Evolutionary conservation across 1,140 invertebrate genomes (phyloP), one percentile per base, ranked within the genome.

Genomic region (Drosophila navojoa): DNA sequence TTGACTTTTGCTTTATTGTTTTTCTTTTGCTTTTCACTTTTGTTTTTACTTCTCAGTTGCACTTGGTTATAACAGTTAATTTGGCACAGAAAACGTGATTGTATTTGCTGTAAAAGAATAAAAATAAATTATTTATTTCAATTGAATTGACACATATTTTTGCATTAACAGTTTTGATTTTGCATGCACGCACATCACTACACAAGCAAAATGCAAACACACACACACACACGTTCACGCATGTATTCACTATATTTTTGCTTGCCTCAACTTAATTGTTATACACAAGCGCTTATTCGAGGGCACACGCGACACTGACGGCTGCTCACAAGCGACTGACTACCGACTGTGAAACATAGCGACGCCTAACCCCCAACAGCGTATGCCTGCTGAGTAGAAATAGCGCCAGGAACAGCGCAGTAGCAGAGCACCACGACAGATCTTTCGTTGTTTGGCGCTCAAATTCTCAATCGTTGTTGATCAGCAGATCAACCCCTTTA

Each of bases 251-350:
- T 44, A 72, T 53, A 75, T 63, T 82, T 50, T 1, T 57, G 57
- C 55, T 76, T 66, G 73, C 72, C 59, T 76, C 27, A 35, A 58
- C 15, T 50, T 62, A 27, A 57, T 55, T 85, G 22, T 55, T 81
- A 22, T 62, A 71, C 62, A 68, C 54, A 60, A 16, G 44, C 71
- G 64, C 75, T 79, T 77, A 32, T 42, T 47, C 58, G 45, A 70
- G 75, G 80, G 80, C 84, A 89, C 84, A 89, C 84, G 84, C 84
- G 72, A 87, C 84, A 84, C 84, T 89, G 84, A 87, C 84, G 84
- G 80, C 84, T 90, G 84, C 84, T 89, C 75, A 63, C 80, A 84
- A 84, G 85, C 84, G 84, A 89, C 84, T 89, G 84, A 89, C 64
- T 55, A 49, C n/a, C 57, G 53, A 73, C 50, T 35, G 50, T 13